Evolutionary conservation across 1,140 invertebrate species (phyloP).

Genomic region (Psilanteris sp.): DNA sequence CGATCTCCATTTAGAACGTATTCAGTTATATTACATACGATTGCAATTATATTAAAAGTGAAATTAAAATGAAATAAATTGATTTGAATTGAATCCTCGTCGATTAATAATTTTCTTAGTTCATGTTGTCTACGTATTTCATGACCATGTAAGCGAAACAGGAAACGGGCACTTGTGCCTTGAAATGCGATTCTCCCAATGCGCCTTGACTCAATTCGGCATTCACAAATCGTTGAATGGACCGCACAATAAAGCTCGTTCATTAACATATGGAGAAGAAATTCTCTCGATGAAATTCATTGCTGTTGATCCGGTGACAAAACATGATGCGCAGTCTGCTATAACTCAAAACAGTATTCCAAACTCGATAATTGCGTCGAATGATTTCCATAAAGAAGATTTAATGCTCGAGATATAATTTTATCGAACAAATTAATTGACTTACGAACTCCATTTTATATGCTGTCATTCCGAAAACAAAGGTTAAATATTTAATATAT

Average conservation of each 20-base stretch:
- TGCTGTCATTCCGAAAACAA: too few relatives aligned
- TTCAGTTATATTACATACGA: too few relatives aligned
- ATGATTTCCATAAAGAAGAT: too few relatives aligned
- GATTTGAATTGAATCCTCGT: background rate
- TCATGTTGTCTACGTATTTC: slow-evolving; percentile 7
- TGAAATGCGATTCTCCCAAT: slow-evolving; percentile 36
- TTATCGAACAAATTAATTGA: too few relatives aligned
- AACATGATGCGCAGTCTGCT: slow-evolving; percentile 11
- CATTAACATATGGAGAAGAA: slow-evolving; percentile 34
- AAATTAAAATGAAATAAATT: background rate
- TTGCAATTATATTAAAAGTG: too few relatives aligned
- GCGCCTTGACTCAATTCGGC: slow-evolving; percentile 21
- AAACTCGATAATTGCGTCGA: too few relatives aligned
- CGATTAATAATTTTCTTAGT: background rate
- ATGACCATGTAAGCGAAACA: slow-evolving; percentile 46
- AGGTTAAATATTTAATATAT: too few relatives aligned
- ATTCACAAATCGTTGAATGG: slow-evolving; percentile 38
- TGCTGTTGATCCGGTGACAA: slow-evolving; percentile 8
- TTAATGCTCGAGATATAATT: too few relatives aligned
- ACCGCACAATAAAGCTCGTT: slow-evolving; percentile 28
- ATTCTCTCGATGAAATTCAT: slow-evolving; percentile 26
- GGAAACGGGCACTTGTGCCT: slow-evolving; percentile 69
- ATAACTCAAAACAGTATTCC: slow-evolving; percentile 6
- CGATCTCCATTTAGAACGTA: too few relatives aligned
- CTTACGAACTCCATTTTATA: too few relatives aligned